Conservation (phyloP, 2,113 vertebrate genomes). For the Hystrix cristata region DNA sequence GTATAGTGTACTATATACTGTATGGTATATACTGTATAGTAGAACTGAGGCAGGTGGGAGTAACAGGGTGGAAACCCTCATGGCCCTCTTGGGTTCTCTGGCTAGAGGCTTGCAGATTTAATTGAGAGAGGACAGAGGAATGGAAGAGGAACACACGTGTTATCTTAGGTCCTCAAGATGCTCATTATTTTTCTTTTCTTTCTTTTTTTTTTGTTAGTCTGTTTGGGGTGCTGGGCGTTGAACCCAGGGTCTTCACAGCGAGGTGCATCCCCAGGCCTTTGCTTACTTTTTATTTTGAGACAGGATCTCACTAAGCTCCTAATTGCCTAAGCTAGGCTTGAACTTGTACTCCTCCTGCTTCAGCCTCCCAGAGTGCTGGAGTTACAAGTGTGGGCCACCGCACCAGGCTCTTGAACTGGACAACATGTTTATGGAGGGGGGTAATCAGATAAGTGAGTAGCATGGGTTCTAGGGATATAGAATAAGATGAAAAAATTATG, state of each 20-base stretch:
- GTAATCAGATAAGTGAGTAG: not conserved
- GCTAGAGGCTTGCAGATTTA: not conserved
- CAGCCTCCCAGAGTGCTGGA: no score
- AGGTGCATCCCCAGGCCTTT: no score
- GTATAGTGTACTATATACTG: no score
- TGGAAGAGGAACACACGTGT: not conserved
- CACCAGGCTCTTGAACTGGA: not conserved
- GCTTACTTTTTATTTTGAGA: no score
- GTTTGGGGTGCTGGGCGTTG: no score
- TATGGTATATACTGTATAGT: no score
- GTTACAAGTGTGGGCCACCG: no score
- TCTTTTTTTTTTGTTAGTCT: no score
- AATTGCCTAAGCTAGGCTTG: no score
- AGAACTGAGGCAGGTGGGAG: not conserved
- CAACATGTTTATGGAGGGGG: not conserved
- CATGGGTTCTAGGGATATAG: not conserved
- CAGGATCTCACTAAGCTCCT: no score
- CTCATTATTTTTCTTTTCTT: not conserved
- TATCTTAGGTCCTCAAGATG: not conserved
- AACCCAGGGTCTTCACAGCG: no score
- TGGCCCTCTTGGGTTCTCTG: not conserved
- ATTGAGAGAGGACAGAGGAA: not conserved
- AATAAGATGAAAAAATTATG: not conserved
- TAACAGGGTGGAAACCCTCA: not conserved
- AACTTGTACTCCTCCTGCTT: no score